phyloP scores from a whole-genome alignment of 1,140 invertebrate genomes.

The Venturia canescens region DNA sequence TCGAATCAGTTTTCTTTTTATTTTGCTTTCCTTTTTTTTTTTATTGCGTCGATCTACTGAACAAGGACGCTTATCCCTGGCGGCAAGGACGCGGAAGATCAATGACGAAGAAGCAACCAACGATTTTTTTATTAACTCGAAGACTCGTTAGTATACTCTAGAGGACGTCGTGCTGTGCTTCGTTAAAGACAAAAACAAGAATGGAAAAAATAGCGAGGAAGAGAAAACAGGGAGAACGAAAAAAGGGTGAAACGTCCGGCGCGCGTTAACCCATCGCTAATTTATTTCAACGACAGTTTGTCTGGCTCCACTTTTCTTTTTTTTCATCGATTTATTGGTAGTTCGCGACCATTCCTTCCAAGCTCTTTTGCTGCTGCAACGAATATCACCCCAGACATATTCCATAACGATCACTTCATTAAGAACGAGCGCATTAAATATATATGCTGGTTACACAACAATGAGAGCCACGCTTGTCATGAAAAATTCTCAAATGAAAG shows the following conservation, averaged over 20 bases:
- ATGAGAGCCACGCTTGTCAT: not conserved
- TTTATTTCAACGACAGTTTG: conserved; percentile 16
- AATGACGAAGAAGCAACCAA: conserved; percentile 31
- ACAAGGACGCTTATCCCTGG: conserved; percentile 13
- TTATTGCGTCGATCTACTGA: conserved; percentile 31
- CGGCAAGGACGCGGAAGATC: conserved; percentile 25
- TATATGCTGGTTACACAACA: not conserved
- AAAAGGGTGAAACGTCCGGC: conserved; percentile 1
- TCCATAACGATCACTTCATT: not conserved
- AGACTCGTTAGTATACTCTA: conserved; percentile 50
- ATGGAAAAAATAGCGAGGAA: not conserved
- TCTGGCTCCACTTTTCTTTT: not conserved
- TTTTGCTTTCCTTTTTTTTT: not conserved
- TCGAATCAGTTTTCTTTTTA: not conserved
- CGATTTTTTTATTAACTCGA: conserved; percentile 51
- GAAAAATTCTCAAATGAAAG: not conserved
- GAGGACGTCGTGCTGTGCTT: conserved; percentile 43
- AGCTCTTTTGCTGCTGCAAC: not conserved
- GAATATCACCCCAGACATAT: not conserved
- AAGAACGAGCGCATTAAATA: not conserved
- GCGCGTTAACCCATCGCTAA: conserved; percentile 15
- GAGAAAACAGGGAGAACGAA: not conserved
- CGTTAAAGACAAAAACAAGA: conserved; percentile 25
- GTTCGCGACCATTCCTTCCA: not conserved
- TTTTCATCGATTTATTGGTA: conserved; percentile 11